Evolutionary conservation across 2,888 invertebrate genomes (phyloP).

Genomic region (Marronus borbonicus): DNA sequence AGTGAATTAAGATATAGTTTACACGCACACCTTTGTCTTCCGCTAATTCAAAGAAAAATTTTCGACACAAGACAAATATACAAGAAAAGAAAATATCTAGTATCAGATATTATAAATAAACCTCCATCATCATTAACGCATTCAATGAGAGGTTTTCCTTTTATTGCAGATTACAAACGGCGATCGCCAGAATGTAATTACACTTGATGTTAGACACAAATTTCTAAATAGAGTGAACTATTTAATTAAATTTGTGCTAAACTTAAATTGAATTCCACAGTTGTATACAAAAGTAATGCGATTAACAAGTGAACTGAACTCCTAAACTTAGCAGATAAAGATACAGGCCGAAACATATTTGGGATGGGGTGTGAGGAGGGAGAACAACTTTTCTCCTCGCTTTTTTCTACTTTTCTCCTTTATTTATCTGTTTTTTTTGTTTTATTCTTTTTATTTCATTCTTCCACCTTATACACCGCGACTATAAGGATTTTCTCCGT

Average conservation of each 20-base stretch:
- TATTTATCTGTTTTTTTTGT: slow-evolving; percentile 31
- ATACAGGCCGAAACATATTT: slow-evolving; percentile 39
- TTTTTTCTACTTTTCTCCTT: background rate
- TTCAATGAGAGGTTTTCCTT: background rate
- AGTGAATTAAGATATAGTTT: no score
- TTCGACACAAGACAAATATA: no score
- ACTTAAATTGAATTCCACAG: slow-evolving; percentile 49
- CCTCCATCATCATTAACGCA: no score
- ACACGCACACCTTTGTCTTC: no score
- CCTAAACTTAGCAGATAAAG: slow-evolving; percentile 40
- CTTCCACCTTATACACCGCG: background rate
- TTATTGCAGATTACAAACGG: background rate
- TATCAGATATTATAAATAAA: no score
- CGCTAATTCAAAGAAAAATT: no score
- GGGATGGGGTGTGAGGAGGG: background rate
- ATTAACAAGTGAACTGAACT: slow-evolving; percentile 50
- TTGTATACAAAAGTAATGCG: slow-evolving; percentile 49
- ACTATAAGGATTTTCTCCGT: slow-evolving; percentile 14
- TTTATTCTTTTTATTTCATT: slow-evolving; percentile 10
- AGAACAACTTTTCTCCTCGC: background rate
- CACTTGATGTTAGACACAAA: slow-evolving; percentile 38
- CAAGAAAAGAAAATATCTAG: no score
- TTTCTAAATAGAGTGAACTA: slow-evolving; percentile 46
- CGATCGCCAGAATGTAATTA: slow-evolving; percentile 43
- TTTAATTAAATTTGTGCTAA: slow-evolving; percentile 49